phyloP scores from a whole-genome alignment of 2,888 invertebrate species.

The Tryphoninae sp. region DNA sequence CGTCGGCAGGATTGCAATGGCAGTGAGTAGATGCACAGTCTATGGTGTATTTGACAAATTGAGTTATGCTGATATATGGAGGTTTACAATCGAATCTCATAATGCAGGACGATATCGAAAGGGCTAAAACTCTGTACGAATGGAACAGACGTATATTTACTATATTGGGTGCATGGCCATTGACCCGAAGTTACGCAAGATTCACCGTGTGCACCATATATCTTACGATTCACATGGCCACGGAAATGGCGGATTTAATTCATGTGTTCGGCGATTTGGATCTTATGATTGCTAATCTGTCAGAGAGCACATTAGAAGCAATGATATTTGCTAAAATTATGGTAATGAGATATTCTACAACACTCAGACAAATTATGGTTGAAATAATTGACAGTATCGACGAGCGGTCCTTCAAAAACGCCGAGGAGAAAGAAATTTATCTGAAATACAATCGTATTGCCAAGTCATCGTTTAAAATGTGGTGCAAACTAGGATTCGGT shows the following conservation, averaged over 20 bases:
- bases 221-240: background rate
- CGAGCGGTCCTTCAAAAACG: slow-evolving; percentile 19
- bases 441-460: slow-evolving; percentile 47
- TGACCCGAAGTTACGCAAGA: background rate
- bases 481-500: background rate
- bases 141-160: background rate
- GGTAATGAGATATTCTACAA: slow-evolving; percentile 28
- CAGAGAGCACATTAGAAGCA: slow-evolving; percentile 6
- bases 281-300: background rate
- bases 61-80: background rate
- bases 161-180: background rate
- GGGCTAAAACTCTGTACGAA: background rate
- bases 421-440: slow-evolving; percentile 48
- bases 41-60: background rate
- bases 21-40: background rate
- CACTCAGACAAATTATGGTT: slow-evolving; percentile 10
- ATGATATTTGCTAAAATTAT: slow-evolving; percentile 39
- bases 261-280: slow-evolving; percentile 25
- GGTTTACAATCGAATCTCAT: background rate
- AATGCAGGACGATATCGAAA: background rate
- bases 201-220: background rate
- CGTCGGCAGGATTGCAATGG: slow-evolving; percentile 10
- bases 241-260: background rate
- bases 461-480: slow-evolving; percentile 32
- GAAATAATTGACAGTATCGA: slow-evolving; percentile 10